These are phyloP conservation scores for Hirtodrosophila histrioides DNA, from an alignment of 2,888 invertebrate genomes.

Conservation along the genomic window DNA sequence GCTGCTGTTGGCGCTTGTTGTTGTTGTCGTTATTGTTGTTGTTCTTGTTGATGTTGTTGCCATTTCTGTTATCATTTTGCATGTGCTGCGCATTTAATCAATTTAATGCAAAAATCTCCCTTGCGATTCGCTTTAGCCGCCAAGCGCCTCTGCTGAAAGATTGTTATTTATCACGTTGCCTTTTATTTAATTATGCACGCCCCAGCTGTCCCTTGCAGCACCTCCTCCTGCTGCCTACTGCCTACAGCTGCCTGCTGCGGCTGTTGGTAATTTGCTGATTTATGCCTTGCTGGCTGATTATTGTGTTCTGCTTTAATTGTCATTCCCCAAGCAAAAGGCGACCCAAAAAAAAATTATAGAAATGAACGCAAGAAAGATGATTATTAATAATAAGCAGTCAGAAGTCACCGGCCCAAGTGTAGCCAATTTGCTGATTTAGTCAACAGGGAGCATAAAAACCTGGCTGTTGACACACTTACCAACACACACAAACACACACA, in stretches of 20 bases:
- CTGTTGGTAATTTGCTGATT: conserved; percentile 69
- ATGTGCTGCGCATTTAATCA: conserved; percentile 77
- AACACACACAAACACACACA: conserved; percentile 33
- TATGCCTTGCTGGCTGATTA: conserved; percentile 71
- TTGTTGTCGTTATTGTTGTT: conserved; percentile 22
- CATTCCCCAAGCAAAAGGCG: conserved; percentile 59
- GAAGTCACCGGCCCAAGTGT: conserved; percentile 55
- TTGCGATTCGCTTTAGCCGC: conserved; percentile 52
- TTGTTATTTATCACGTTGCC: conserved; percentile 77
- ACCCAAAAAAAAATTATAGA: conserved; percentile 30
- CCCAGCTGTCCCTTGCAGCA: background rate
- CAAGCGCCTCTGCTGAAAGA: conserved; percentile 59
- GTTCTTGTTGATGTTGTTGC: conserved; percentile 19
- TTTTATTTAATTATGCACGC: conserved; percentile 72
- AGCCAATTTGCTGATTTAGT: conserved; percentile 76
- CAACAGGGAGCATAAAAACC: conserved; percentile 55
- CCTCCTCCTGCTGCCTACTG: background rate
- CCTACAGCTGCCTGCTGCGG: background rate
- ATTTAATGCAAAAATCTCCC: conserved; percentile 77
- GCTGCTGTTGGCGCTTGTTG: conserved; percentile 21
- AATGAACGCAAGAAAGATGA: conserved; percentile 25
- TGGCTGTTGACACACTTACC: conserved; percentile 80
- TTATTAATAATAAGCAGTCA: conserved; percentile 63
- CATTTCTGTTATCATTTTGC: conserved; percentile 70
- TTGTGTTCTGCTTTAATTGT: conserved; percentile 68